Base-by-base conservation (phyloP, 2,888 invertebrate genomes). In the Ichneumoninae sp. region DNA sequence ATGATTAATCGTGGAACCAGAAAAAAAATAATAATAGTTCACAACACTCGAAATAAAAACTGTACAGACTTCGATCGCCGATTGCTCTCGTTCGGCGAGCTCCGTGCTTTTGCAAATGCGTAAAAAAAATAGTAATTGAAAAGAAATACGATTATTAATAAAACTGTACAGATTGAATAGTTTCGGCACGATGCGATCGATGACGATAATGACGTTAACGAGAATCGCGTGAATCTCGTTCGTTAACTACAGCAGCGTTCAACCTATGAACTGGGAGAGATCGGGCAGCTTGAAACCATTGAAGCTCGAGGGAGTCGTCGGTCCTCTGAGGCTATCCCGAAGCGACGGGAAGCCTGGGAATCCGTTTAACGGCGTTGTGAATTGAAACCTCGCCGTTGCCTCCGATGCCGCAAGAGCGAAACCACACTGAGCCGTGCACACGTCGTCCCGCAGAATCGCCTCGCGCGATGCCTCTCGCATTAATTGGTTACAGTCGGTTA, bases 371-470 rank as follows among this genome's bases (percentile, higher is more conserved):
- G 91, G 83, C 3, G 92, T 88, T 3, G 92, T 87, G 60, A 93
- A 92, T 50, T 91, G 91, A 6, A 88, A 82, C 76, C 91, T 89
- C 52, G 90, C 85, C 8, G 90, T 80, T n/a, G 90, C 82, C 16
- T 93, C 93, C 0, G 93, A 87, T 1, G 92, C 90, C 0, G 93
- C 92, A 30, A 96, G 94, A 16, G 96, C 94, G 90, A 97, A 96
- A 60, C 97, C 97, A 93, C 98, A 98, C 94, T 98, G 98, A 3
- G 98, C 97, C 22, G 97, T 96, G 94, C 98, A 98, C 16, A 98
- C 97, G 92, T 97, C 97, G 91, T 98, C 98, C 1, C 96, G 95
- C 30, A 97, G 93, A 60, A 98, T 96, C 0, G 97, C 96, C 44
- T 98, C 97, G 78, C 96, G 95, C 75, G 97, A 96, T 95, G 97